Conservation (phyloP, 1,140 invertebrate species). For the Trichoplusia ni region DNA sequence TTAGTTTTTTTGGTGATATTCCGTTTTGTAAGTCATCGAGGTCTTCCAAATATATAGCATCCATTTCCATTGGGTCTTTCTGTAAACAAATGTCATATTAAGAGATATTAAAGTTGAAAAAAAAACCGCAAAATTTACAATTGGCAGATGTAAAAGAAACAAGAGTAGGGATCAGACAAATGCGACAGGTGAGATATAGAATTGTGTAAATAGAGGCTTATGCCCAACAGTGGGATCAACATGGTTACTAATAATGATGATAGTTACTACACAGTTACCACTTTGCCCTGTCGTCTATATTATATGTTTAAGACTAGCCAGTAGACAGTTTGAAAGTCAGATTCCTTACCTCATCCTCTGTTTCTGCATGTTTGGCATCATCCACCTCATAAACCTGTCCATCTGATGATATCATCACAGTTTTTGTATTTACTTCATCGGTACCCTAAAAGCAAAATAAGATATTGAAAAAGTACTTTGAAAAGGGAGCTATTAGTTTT, state of each 20-base stretch:
- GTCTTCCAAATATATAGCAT: slow-evolving; percentile 33
- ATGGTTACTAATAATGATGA: too few relatives aligned
- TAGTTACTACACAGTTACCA: too few relatives aligned
- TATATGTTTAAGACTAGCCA: too few relatives aligned
- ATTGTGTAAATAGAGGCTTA: too few relatives aligned
- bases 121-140: not conserved
- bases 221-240: too few relatives aligned
- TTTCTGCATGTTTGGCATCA: not conserved
- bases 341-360: slow-evolving; percentile 16
- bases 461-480: too few relatives aligned
- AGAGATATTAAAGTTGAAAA: not conserved
- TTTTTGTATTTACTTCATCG: not conserved
- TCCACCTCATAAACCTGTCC: slow-evolving; percentile 36
- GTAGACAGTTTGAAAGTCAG: not conserved
- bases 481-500: too few relatives aligned
- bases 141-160: not conserved
- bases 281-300: too few relatives aligned
- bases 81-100: slow-evolving; percentile 3
- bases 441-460: not conserved
- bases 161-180: too few relatives aligned
- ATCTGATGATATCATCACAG: slow-evolving; percentile 11
- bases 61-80: slow-evolving; percentile 24
- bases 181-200: too few relatives aligned
- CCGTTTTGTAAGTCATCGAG: not conserved
- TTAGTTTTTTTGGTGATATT: not conserved